phyloP scores from a whole-genome alignment of 2,888 invertebrate genomes.

The Protodeltote pygarga region DNA sequence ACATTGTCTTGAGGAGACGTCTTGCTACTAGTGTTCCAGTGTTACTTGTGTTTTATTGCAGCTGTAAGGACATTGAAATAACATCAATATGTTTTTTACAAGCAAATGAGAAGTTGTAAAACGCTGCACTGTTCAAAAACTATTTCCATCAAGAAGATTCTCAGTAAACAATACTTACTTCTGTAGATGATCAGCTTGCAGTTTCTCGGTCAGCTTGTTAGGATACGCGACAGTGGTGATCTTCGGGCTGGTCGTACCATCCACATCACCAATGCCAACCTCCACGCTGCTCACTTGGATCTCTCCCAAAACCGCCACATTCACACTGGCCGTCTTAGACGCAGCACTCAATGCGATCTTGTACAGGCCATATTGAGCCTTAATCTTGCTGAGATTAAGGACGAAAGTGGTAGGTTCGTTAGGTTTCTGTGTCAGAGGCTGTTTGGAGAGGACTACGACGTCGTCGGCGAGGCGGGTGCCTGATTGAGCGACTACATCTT shows the following conservation, averaged over 20 bases:
- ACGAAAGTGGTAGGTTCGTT: slow-evolving; percentile 90
- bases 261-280: slow-evolving; percentile 95
- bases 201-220: slow-evolving; percentile 88
- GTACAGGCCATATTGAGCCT: slow-evolving; percentile 95
- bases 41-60: no score
- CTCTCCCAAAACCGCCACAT: slow-evolving; percentile 91
- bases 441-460: slow-evolving; percentile 91
- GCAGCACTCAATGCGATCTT: slow-evolving; percentile 92
- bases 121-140: no score
- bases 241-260: slow-evolving; percentile 94
- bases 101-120: no score
- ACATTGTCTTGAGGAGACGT: no score
- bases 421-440: slow-evolving; percentile 83
- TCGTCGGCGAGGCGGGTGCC: slow-evolving; percentile 91
- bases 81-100: no score
- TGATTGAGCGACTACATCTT: slow-evolving; percentile 91
- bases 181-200: slow-evolving; percentile 96
- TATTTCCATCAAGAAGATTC: no score
- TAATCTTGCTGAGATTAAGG: slow-evolving; percentile 91
- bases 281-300: slow-evolving; percentile 93
- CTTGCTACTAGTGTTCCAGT: no score
- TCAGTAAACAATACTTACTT: slow-evolving; percentile 80
- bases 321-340: slow-evolving; percentile 86
- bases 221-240: slow-evolving; percentile 91
- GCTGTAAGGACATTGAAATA: no score